Conservation (phyloP, 1,140 invertebrate species). For the Dryas iulia region DNA sequence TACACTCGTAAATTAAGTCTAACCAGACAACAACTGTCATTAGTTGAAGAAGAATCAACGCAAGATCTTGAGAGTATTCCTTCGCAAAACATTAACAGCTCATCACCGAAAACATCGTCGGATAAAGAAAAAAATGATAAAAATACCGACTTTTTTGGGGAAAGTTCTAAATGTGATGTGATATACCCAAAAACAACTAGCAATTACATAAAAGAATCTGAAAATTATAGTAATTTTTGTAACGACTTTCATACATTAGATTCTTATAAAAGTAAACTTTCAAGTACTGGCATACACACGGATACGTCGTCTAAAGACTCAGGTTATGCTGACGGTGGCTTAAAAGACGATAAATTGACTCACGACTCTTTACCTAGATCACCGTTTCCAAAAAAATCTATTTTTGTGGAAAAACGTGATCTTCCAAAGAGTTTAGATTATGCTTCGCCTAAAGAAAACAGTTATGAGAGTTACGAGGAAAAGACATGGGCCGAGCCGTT, state of each 20-base stretch:
- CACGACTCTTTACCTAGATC: slow-evolving; percentile 55
- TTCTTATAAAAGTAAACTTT: slow-evolving; percentile 48
- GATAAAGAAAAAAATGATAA: slow-evolving; percentile 14
- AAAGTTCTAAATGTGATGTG: slow-evolving; percentile 33
- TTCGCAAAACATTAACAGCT: slow-evolving; percentile 38
- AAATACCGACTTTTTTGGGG: slow-evolving; percentile 26
- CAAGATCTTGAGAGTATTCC: slow-evolving; percentile 71
- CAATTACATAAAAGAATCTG: slow-evolving; percentile 41
- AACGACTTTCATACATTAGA: slow-evolving; percentile 56
- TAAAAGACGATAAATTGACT: slow-evolving; percentile 56
- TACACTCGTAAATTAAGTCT: slow-evolving; percentile 48
- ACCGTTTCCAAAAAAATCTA: slow-evolving; percentile 43
- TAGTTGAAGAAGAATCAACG: slow-evolving; percentile 77
- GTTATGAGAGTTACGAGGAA: slow-evolving; percentile 44
- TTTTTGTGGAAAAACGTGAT: slow-evolving; percentile 42
- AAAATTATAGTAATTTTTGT: slow-evolving; percentile 64
- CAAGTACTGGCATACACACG: slow-evolving; percentile 56
- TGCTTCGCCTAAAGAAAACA: slow-evolving; percentile 45
- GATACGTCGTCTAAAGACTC: slow-evolving; percentile 73
- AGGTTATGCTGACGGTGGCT: slow-evolving; percentile 60
- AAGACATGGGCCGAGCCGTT: slow-evolving; percentile 56
- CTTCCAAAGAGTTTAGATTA: slow-evolving; percentile 64
- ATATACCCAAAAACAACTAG: slow-evolving; percentile 35
- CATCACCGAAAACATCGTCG: slow-evolving; percentile 23
- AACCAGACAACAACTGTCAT: slow-evolving; percentile 69